Base-by-base conservation (phyloP, 1,140 invertebrate species). In the Idris sp. region DNA sequence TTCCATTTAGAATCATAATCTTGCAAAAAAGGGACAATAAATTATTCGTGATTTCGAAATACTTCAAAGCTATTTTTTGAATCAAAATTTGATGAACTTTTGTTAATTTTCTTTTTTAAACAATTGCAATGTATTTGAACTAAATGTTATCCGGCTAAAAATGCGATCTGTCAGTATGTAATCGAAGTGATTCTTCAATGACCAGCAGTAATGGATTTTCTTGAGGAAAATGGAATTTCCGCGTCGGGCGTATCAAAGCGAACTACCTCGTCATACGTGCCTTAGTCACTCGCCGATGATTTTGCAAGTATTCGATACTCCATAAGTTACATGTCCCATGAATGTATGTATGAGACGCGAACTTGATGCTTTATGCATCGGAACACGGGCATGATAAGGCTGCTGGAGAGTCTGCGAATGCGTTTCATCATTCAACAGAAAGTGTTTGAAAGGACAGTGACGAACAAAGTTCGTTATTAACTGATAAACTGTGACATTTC, bases 331-430 rank as follows among this genome's bases (percentile, higher is more conserved):
- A 67, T 75, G 59, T 77, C 48, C 62, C 76, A 87, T 86, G 84
- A 87, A 87, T 87, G 81, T 86, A 86, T 87, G 84, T 83, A 86
- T 87, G 84, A 86, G 84, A 86, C 83, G 85, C 74, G 79, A 87
- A 86, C 84, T 87, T 85, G 83, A 84, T 85, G 83, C 83, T 85
- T 86, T 84, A 87, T 86, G 83, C 83, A 86, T 86, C 83, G n/a
- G 82, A 84, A 85, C 78, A 79, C 76, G n/a, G 74, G 48, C 72
- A 75, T 79, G 84, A 85, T 84, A 85, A 84, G 81, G 74, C 62
- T 68, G 30, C 68, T 67, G 59, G 38, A 54, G 46, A 76, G 51
- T 59, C 44, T 44, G 26, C 38, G 61, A 67, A 67, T 56, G 51
- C 36, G 48, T 68, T 68, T 51, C 62, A 61, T 68, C 62, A 61